phyloP scores from a whole-genome alignment of 2,797 vertebrate genomes.

The Muscicapa striata region DNA sequence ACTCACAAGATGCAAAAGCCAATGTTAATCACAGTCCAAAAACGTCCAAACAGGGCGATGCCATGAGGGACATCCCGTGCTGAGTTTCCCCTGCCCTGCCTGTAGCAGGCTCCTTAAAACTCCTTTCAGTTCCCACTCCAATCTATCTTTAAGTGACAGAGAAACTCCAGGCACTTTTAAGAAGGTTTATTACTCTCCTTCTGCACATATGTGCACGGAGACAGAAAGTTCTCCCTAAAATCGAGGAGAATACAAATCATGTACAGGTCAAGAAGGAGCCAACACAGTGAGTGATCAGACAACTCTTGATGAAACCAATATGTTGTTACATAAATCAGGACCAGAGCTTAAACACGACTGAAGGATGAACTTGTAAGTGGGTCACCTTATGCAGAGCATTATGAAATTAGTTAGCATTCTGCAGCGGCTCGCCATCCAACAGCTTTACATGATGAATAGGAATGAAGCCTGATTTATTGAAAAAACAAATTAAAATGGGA shows the following conservation, averaged over 20 bases:
- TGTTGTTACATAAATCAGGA: constrained; percentile 69
- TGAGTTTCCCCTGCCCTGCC: background rate
- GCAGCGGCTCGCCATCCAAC: constrained; percentile 58
- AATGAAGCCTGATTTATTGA: constrained; percentile 61
- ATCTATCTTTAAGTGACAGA: background rate
- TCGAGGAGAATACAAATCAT: constrained; percentile 58
- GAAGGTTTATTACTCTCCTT: background rate
- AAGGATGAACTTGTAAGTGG: constrained; percentile 70
- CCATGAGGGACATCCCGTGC: background rate
- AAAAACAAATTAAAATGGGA: constrained; percentile 49
- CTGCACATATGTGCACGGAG: constrained; percentile 15
- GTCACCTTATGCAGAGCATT: constrained; percentile 72
- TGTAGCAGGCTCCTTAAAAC: background rate
- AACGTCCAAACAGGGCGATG: background rate
- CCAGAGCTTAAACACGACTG: constrained; percentile 56
- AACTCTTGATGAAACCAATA: constrained; percentile 70
- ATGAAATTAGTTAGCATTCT: constrained; percentile 71
- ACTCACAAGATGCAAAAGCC: background rate
- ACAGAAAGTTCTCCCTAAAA: constrained; percentile 32
- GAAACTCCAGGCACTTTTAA: background rate
- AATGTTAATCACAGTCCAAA: background rate
- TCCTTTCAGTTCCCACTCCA: background rate
- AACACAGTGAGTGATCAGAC: constrained; percentile 38
- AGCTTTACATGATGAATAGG: constrained; percentile 55
- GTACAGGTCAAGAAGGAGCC: constrained; percentile 41